These are phyloP conservation scores for Nothoprocta perdicaria DNA, from an alignment of 2,113 vertebrate species.

Conservation along the genomic window DNA sequence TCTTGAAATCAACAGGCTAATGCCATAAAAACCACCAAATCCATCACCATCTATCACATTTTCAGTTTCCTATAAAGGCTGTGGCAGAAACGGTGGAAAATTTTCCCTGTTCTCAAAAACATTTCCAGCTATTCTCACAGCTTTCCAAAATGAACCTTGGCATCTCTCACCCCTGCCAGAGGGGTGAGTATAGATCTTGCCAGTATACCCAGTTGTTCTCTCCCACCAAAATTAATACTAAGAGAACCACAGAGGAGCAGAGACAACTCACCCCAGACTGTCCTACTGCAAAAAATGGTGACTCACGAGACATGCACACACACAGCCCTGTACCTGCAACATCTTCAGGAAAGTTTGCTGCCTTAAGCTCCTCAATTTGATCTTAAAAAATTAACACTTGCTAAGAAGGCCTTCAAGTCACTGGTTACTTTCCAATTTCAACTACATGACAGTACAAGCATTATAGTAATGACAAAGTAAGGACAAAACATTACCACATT, in stretches of 20 bases:
- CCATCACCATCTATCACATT: not conserved
- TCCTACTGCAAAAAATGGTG: not conserved
- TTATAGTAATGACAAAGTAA: not conserved
- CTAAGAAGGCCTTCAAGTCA: not conserved
- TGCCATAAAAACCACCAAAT: not conserved
- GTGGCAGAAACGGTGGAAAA: constrained; percentile 11
- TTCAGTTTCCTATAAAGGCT: constrained; percentile 5
- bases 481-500: not conserved
- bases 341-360: not conserved
- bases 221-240: not conserved
- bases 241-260: fast-evolving
- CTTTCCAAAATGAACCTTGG: not conserved
- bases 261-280: not conserved
- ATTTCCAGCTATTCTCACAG: constrained; percentile 4
- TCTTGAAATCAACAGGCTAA: not conserved
- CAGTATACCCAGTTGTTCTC: not conserved
- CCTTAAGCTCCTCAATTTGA: not conserved
- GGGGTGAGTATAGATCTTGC: fast-evolving
- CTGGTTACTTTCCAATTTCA: not conserved
- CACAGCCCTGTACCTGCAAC: not conserved
- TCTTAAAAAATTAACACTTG: not conserved
- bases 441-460: fast-evolving
- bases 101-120: not conserved
- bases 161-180: not conserved
- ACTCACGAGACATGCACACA: not conserved